Base-by-base conservation (phyloP, 2,888 invertebrate species). In the Melitaea athalia region DNA sequence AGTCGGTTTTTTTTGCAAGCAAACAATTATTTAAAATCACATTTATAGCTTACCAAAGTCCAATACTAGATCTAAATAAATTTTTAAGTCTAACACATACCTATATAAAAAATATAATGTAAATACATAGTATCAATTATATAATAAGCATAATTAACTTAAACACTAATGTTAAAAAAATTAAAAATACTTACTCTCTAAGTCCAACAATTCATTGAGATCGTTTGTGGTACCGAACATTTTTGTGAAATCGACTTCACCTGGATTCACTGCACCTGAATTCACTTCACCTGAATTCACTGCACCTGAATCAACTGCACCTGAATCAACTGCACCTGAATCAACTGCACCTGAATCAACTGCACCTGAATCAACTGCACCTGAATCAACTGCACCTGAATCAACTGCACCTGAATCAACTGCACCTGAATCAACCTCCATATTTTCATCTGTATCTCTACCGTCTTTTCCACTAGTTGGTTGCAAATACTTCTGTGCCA, bases 221-320 rank as follows among this genome's bases (percentile, higher is more conserved):
- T 93, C 90, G 67, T 87, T 89, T 6, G 82, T 85, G 33, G 72
- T 85, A 2, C 91, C 91, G 61, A 91, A 92, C 14, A 92, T 76
- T 74, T 87, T 87, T 8, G 87, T 71, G 69, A 81, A 85, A 68
- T 84, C 83, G 6, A 79, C 60, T 59, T 59, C 47, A 6, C 42
- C 50, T 12, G 71, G 65, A 7, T 3, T 5, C 1, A 24, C 24
- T 24, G 24, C 1, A 24, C 24, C 24, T 24, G 24, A 24, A 24
- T 69, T 57, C 0, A 52, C 47, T 60, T 47, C 59, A 1, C 70
- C 65, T 3, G 38, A 45, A 24, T 69, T 57, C 0, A 52, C 47
- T 60, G 47, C 59, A 1, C 70, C 65, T 3, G 38, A 45, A 33
- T 17, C 66, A 10, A 24, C 53, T 12, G 15, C 64, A 24, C 24